Base-by-base conservation (phyloP, 2,888 invertebrate species). In the Neoscelio sp. region DNA sequence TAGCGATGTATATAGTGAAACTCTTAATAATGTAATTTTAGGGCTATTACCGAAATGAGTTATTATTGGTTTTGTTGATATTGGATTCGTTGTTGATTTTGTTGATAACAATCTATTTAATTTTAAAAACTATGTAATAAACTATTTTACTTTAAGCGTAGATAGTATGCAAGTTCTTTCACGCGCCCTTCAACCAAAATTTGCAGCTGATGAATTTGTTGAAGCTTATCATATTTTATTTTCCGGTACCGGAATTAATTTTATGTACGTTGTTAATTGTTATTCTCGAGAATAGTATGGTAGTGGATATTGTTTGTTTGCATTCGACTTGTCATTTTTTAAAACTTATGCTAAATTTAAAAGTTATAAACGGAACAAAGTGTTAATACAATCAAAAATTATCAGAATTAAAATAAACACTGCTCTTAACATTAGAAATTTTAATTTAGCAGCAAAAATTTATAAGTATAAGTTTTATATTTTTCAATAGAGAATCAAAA, bases 41-140 rank as follows among this genome's bases (percentile, higher is more conserved):
- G 85, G 86, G 0, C 83, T 83, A 58, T 50, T 88, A n/a, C 88
- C 89, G 0, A 83, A 84, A 65, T 70, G 85, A 42, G 70, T 88
- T 7, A 78, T 88, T 13, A 18, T 88, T n/a, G 85, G 83, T 2
- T 85, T 88, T 50, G 83, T 83, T 0, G 46, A 79, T 40, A 84
- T 84, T 30, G 79, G 60, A 64, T 62, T 80, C 2, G 83, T 71
- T 46, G 83, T 83, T n/a, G 82, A 82, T 3, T 65, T 75, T 38
- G 46, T 20, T n/a, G 23, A 0, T 2, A 10, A 48, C 0, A 84
- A 80, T 20, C 75, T 79, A 0, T 82, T 79, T 28, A 80, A 82
- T 28, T 81, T 84, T 68, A 10, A 75, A 58, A 26, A 71, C 58
- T 81, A 74, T 48, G 8, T 18, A 0, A 42, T 68, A 20, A 56